Conservation (phyloP, 1,140 invertebrate species). For the Macrobrachium rosenbergii region DNA sequence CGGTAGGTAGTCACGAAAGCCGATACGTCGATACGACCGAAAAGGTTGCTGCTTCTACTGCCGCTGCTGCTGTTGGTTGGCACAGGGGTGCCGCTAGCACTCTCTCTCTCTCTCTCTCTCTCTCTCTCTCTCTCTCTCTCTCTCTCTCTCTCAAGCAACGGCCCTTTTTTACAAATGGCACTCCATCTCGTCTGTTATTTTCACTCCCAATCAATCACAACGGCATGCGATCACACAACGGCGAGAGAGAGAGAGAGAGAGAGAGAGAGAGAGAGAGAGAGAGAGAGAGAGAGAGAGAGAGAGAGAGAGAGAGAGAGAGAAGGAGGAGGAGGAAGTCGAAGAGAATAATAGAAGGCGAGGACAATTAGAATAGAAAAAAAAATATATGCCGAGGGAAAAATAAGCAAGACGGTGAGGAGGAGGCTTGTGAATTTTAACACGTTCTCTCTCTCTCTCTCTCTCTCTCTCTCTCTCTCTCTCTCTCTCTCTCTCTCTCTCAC, state of each 20-base stretch:
- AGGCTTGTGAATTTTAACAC: not conserved
- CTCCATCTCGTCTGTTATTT: not conserved
- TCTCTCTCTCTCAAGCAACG: conserved; percentile 1
- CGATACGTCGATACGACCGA: conserved; percentile 53
- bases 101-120: not conserved
- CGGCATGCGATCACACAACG: not conserved
- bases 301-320: conserved; percentile 2
- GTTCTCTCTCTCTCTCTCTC: not conserved
- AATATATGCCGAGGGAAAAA: too few relatives aligned
- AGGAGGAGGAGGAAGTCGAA: too few relatives aligned
- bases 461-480: not conserved
- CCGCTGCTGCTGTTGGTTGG: too few relatives aligned
- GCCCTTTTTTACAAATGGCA: not conserved
- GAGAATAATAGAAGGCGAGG: not conserved
- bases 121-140: not conserved
- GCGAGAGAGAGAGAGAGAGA: too few relatives aligned
- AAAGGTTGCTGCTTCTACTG: conserved; percentile 42
- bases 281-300: not conserved
- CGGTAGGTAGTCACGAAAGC: conserved; percentile 55
- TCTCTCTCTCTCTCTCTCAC: not conserved
- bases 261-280: conserved; percentile 7
- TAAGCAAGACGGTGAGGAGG: not conserved
- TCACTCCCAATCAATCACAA: not conserved
- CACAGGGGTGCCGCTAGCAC: conserved; percentile 13
- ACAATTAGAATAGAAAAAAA: too few relatives aligned